Base-by-base conservation (phyloP, 23 tunicate species). In the Trididemnum clinides region DNA sequence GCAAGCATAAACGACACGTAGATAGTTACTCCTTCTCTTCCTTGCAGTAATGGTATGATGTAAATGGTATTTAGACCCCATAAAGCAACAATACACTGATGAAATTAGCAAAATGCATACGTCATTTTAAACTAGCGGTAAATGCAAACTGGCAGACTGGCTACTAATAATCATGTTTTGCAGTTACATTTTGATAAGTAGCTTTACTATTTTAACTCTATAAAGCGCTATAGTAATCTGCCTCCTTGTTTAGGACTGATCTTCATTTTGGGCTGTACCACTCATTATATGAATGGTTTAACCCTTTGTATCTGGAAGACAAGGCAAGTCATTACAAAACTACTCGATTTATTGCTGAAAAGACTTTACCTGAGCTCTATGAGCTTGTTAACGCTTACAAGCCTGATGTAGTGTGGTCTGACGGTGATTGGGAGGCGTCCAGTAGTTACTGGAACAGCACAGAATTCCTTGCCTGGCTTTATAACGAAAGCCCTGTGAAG, bases 381-480 rank as follows among this genome's bases (percentile, higher is more conserved):
- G 94, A 89, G 10, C 36, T 89, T 59, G 94, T 89, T 12, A 75
- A 84, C 58, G 59, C 70, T 19, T 89, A 89, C 71, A 78, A 77
- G 28, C 94, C 94, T 28, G 94, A 89, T 10, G 72, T 89, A 23
- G 65, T 89, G 25, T 89, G 94, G 94, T 89, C 94, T 33, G 94
- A 89, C 77, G 94, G 94, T 0, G 82, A 89, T 25, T 87, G 90
- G 90, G 94, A 79, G 21, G 94, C 89, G 18, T 72, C 92, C 44
- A 64, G 78, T 77, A 31, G 36, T 10, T 89, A 89, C 39, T 89
- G 94, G 94, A 84, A 89, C 65, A 79, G 86, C 51, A 84, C 94
- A 2, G 80, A 65, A 27, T 89, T 89, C 51, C 34, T 89, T 6
- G 89, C 88, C 10, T 89, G 94, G 94, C 64, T 89, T 4, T 89